A percentile compares a stretch with the other conserved stretches of the same genome.
These are phyloP conservation scores for Trematomus bernacchii DNA, from an alignment of 2,797 vertebrate genomes.

Conservation along the genomic window DNA sequence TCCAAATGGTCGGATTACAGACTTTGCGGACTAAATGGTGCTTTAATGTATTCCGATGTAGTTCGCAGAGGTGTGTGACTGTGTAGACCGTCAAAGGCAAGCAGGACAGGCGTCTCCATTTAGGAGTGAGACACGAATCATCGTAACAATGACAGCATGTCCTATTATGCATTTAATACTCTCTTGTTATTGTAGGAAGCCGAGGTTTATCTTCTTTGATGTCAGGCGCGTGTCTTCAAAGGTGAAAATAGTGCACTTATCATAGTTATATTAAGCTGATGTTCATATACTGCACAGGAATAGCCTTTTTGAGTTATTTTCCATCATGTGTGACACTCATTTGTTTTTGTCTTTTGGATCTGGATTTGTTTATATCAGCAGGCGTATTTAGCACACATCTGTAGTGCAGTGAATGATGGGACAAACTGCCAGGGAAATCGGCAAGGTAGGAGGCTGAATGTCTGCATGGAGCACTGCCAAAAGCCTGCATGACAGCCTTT, in stretches of 20 bases:
- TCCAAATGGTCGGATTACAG: slow-evolving; percentile 53
- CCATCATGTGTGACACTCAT: slow-evolving; percentile 24
- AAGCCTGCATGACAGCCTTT: slow-evolving; percentile 66
- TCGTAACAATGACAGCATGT: slow-evolving; percentile 7
- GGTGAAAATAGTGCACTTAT: slow-evolving; percentile 2
- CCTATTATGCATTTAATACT: background rate
- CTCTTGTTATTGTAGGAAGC: slow-evolving; percentile 11
- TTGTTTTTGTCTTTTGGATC: slow-evolving; percentile 54
- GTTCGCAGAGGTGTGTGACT: slow-evolving; percentile 22
- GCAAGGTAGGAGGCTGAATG: slow-evolving; percentile 71
- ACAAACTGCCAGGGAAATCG: slow-evolving; percentile 58
- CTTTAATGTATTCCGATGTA: slow-evolving; percentile 36
- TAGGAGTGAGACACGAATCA: slow-evolving; percentile 8
- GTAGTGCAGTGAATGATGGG: slow-evolving; percentile 72
- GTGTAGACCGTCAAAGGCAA: slow-evolving; percentile 1
- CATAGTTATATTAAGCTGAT: background rate
- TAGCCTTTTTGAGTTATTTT: slow-evolving; percentile 9
- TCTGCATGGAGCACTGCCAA: slow-evolving; percentile 68
- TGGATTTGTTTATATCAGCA: slow-evolving; percentile 72
- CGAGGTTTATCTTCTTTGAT: slow-evolving; percentile 26
- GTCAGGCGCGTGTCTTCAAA: slow-evolving; percentile 11
- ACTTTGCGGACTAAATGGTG: slow-evolving; percentile 35
- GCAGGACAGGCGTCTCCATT: slow-evolving; percentile 16
- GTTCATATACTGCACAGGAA: slow-evolving; percentile 8
- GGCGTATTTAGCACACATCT: slow-evolving; percentile 70